Evolutionary conservation across 1,140 invertebrate genomes (phyloP), one percentile per base, ranked within the genome.

Genomic region (Papilio dardanus): DNA sequence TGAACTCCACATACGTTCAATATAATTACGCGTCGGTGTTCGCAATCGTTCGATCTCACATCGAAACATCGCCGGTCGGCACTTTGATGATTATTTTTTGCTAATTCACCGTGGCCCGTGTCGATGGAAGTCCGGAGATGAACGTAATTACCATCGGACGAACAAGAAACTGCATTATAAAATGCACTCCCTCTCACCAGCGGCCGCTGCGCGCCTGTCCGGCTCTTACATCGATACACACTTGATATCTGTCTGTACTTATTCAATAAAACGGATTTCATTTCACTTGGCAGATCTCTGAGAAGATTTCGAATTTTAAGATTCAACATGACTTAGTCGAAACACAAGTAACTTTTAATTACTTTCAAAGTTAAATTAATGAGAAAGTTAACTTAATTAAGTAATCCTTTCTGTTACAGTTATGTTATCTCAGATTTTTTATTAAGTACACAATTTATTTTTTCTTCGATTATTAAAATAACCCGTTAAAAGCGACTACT

Each of bases 1-100:
- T 62, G 54, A 62, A 62, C 54, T 62, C 24, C 14, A 69, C 33
- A 40, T 69, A 40, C 33, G 67, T 69, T 69, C 42, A 69, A 69
- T 21, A 40, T 71, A 71, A 71, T 71, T 50, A 71, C 69, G 40
- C 37, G 6, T 8, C 40, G 14, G 68, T 31, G 37, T 24, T 3
- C 28, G 69, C 28, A 71, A 71, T 71, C 69, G 28, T 71, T 50
- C 40, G 69, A 71, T 71, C 67, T 69, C 24, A 71, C 37, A 71
- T 71, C 69, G 69, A 71, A 71, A 28, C 69, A 71, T 54, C n/a
- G 74, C 68, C 68, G 67, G 35, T 31, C 68, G 76, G 67, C 71
- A 58, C 84, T 82, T 85, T 87, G 84, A 82, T 85, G 83, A 88
- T 92, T 89, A 90, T 92, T 92, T 92, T 92, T 92, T 89, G 88